Conservation (phyloP, 2,888 invertebrate genomes). For the Psylliodes chrysocephalus region DNA sequence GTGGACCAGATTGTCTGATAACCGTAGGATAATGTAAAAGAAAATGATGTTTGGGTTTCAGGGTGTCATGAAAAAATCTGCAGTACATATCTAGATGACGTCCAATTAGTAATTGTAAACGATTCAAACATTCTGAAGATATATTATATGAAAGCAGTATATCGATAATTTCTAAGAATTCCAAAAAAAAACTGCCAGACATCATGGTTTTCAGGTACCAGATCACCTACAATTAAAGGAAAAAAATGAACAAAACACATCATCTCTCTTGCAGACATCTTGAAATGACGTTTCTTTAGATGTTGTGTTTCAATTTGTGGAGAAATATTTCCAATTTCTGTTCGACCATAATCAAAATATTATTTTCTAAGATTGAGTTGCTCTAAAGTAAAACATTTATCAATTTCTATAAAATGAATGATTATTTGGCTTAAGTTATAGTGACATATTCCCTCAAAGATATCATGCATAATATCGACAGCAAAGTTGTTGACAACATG, state of each 20-base stretch:
- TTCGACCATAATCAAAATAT: background rate
- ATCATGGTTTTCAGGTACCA: background rate
- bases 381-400: background rate
- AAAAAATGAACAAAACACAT: background rate
- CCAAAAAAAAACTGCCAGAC: no score
- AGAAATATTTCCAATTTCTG: background rate
- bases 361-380: background rate
- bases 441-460: background rate
- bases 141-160: no score
- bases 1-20: no score
- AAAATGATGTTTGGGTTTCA: no score
- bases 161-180: no score
- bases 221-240: background rate
- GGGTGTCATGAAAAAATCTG: no score
- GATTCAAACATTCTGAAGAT: no score
- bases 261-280: background rate
- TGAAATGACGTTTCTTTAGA: background rate
- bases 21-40: no score
- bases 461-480: constrained; percentile 2
- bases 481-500: background rate
- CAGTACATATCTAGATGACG: no score
- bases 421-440: background rate
- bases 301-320: background rate
- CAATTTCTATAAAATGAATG: background rate
- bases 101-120: no score